A percentile compares a stretch with the other conserved stretches of the same genome.
Conservation (phyloP, 2,888 invertebrate genomes). For the Pammene fasciana region DNA sequence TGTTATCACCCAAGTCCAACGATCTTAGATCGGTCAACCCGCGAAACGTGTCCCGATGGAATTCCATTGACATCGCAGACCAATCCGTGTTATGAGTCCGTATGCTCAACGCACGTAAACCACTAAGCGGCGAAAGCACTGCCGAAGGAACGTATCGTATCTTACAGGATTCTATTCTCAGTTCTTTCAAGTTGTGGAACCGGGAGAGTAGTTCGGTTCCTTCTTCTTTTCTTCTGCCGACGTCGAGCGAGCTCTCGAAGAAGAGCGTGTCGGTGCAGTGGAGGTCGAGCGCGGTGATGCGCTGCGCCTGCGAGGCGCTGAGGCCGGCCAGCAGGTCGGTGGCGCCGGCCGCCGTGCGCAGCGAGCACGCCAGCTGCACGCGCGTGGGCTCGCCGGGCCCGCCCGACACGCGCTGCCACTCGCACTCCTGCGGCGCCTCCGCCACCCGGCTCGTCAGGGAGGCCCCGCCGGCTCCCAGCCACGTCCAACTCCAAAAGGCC, state of each 20-base stretch:
- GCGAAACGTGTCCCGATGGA: constrained; percentile 88
- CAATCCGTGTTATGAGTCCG: constrained; percentile 91
- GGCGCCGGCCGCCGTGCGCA: constrained; percentile 86
- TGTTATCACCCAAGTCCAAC: constrained; percentile 89
- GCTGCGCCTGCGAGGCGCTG: constrained; percentile 86
- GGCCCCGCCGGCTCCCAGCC: constrained; percentile 68
- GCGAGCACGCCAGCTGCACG: constrained; percentile 85
- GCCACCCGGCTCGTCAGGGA: constrained; percentile 82
- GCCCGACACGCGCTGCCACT: constrained; percentile 85
- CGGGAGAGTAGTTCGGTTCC: constrained; percentile 84
- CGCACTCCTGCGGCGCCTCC: constrained; percentile 88
- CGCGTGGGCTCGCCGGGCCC: constrained; percentile 81
- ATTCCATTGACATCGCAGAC: constrained; percentile 90
- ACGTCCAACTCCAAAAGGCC: constrained; percentile 72
- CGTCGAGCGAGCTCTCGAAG: constrained; percentile 87
- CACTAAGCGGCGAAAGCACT: constrained; percentile 86
- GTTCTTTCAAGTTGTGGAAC: constrained; percentile 86
- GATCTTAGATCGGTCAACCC: constrained; percentile 86
- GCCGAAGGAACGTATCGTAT: constrained; percentile 88
- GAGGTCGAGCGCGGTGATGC: constrained; percentile 86
- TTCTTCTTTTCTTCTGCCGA: constrained; percentile 79
- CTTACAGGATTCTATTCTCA: constrained; percentile 90
- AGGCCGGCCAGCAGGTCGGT: constrained; percentile 85
- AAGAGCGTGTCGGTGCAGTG: constrained; percentile 89
- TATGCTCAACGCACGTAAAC: constrained; percentile 86